Evolutionary conservation across 2,113 vertebrate genomes (phyloP).

Genomic region (Pseudorectes ferrugineus): DNA sequence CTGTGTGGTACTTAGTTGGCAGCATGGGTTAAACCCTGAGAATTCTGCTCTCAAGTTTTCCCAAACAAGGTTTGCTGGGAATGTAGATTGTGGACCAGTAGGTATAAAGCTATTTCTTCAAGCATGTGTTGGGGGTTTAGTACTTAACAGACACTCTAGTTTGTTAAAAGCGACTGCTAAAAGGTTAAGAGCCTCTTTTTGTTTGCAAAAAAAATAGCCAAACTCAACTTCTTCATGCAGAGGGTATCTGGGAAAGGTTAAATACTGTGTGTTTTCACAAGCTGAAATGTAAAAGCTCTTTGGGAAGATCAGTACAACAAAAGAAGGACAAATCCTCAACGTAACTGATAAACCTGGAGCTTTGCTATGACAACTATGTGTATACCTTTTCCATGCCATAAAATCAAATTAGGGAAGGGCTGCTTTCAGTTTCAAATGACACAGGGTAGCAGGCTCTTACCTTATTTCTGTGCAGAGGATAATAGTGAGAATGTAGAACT

Average conservation of each 20-base stretch:
- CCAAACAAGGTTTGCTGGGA: neutral
- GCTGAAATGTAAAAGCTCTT: neutral
- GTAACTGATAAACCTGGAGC: neutral
- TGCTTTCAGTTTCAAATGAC: neutral
- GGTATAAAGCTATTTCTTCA: neutral
- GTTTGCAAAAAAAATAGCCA: neutral
- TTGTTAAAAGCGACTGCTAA: accelerated
- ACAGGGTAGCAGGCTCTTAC: neutral
- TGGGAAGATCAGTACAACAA: neutral
- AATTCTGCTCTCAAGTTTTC: neutral
- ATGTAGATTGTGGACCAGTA: accelerated
- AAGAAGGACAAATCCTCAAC: neutral
- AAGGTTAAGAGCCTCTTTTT: neutral
- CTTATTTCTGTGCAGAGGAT: neutral
- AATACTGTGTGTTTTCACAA: neutral
- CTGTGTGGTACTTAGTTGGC: too few relatives aligned
- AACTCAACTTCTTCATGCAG: neutral
- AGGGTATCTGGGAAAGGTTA: neutral
- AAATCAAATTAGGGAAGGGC: neutral
- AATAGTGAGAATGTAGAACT: neutral
- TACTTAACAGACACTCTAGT: neutral
- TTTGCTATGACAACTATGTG: accelerated
- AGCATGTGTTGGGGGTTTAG: neutral
- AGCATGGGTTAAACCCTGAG: neutral
- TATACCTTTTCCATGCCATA: neutral